A percentile compares a stretch with the other conserved stretches of the same genome.
These are phyloP conservation scores for Melanitta fusca DNA, from an alignment of 2,797 vertebrate species.

Conservation along the genomic window DNA sequence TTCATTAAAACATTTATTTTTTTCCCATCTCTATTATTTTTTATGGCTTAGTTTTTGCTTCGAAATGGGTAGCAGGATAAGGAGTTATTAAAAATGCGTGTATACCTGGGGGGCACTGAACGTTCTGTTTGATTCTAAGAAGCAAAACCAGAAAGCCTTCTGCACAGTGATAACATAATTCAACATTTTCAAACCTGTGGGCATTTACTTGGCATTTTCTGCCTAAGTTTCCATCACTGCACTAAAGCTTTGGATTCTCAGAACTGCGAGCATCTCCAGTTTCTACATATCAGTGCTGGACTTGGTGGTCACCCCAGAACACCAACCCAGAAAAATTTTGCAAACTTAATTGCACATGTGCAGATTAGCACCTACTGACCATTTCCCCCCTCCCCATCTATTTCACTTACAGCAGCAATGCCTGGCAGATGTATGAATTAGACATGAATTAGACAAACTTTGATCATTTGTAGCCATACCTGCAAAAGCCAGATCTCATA, in stretches of 20 bases:
- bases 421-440: background rate
- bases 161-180: background rate
- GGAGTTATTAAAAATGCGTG: background rate
- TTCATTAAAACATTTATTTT: slow-evolving; percentile 43
- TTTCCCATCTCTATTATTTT: background rate
- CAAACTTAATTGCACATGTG: accelerated
- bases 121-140: background rate
- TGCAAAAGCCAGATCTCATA: background rate
- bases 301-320: background rate
- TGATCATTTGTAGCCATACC: background rate
- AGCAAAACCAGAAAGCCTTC: background rate
- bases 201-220: background rate
- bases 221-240: background rate
- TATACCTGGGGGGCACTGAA: background rate
- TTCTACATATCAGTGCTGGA: background rate
- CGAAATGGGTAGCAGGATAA: background rate
- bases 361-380: background rate
- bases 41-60: slow-evolving; percentile 1
- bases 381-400: background rate
- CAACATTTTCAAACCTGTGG: background rate
- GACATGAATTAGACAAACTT: background rate
- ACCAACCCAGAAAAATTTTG: background rate
- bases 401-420: background rate
- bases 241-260: background rate
- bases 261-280: background rate